Conservation (phyloP, 2,113 vertebrate genomes). For the Crotalus tigris region DNA sequence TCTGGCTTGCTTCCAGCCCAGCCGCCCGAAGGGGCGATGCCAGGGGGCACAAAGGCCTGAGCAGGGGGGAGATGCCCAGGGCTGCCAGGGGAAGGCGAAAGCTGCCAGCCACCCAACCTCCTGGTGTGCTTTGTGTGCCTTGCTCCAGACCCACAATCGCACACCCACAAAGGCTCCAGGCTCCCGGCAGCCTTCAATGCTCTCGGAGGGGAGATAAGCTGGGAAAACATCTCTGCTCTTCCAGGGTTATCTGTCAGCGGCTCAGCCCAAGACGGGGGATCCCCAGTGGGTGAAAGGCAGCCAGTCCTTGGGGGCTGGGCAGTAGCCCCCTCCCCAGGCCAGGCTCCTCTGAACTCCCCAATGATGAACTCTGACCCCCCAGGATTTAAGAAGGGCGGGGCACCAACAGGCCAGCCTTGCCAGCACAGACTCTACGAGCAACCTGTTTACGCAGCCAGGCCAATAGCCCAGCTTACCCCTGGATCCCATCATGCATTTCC, state of each 20-base stretch:
- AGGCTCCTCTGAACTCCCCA: neutral
- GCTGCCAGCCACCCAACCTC: rapidly evolving
- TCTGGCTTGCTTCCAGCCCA: neutral
- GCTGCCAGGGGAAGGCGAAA: neutral
- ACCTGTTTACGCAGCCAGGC: neutral
- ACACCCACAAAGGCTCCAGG: neutral
- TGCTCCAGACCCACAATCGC: neutral
- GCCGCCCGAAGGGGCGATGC: neutral
- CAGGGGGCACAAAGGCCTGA: neutral
- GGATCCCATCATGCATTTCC: neutral
- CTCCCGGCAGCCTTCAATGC: neutral
- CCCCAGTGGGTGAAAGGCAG: neutral
- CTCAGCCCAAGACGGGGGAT: neutral
- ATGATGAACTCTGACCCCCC: neutral
- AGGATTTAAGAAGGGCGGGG: neutral
- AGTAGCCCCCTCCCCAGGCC: neutral
- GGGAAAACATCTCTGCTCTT: neutral
- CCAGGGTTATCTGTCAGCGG: neutral
- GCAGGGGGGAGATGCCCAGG: neutral
- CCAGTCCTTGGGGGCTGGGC: neutral
- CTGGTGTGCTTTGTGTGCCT: neutral
- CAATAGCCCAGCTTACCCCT: neutral
- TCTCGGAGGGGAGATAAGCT: neutral
- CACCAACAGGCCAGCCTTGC: neutral
- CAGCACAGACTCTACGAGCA: too few relatives aligned